Evolutionary conservation across 2,888 invertebrate genomes (phyloP).

Genomic region (Incurvaria masculella): DNA sequence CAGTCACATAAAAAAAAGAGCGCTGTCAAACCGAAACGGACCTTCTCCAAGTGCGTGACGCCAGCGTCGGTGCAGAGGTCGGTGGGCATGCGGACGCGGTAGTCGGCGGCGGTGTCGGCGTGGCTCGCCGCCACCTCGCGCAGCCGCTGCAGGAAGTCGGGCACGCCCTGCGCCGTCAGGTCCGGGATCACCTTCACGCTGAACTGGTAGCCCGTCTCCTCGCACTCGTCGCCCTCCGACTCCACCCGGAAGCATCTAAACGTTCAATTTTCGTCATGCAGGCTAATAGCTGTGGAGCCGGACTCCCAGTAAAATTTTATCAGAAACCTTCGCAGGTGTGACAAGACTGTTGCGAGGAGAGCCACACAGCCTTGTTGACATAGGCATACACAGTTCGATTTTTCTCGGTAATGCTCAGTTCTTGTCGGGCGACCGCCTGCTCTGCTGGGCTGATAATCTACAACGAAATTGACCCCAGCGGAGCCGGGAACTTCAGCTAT

Average conservation of each 20-base stretch:
- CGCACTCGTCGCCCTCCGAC: constrained; percentile 24
- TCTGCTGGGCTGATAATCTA: too few species aligned
- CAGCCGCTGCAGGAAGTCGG: constrained; percentile 33
- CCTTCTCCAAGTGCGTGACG: constrained; percentile 56
- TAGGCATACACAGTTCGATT: too few species aligned
- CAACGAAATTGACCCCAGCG: too few species aligned
- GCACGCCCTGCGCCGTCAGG: constrained; percentile 27
- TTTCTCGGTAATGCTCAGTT: too few species aligned
- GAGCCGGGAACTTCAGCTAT: too few species aligned
- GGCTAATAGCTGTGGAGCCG: too few species aligned
- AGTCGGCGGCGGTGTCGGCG: constrained; percentile 22
- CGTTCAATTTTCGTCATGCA: too few species aligned
- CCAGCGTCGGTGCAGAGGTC: constrained; percentile 50
- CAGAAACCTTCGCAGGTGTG: too few species aligned
- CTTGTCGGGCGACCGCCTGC: too few species aligned
- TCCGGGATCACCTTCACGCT: constrained; percentile 48
- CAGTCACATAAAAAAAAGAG: background rate
- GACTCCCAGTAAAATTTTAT: too few species aligned
- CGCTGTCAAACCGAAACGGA: constrained; percentile 16
- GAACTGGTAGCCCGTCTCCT: constrained; percentile 45
- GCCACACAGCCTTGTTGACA: too few species aligned
- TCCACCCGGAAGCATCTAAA: constrained; percentile 56
- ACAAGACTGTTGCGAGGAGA: too few species aligned
- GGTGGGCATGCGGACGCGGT: constrained; percentile 25
- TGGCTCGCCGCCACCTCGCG: constrained; percentile 23